Percentiles rank a stretch among this genome's conserved stretches.
Conservation (phyloP, 1,140 invertebrate genomes). For the Littorina saxatilis region DNA sequence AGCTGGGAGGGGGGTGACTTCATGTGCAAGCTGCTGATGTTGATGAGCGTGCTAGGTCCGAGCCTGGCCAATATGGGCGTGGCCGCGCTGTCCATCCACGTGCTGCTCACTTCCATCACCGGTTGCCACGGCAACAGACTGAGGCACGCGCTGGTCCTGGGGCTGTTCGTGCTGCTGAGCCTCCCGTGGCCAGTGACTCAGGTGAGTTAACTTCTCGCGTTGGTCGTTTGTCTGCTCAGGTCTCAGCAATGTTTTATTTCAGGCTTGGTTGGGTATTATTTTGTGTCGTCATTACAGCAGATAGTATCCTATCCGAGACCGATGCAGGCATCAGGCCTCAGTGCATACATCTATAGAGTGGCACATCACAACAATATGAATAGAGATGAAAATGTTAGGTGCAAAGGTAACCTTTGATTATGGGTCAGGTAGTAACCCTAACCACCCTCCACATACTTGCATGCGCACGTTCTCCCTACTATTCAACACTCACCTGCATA, state of each 20-base stretch:
- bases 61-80: slow-evolving; percentile 7
- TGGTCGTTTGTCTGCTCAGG: not conserved
- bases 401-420: no score
- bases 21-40: not conserved
- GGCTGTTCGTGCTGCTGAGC: slow-evolving; percentile 17
- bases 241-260: not conserved
- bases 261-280: not conserved
- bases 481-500: no score
- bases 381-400: no score
- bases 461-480: no score
- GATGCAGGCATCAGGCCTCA: not conserved
- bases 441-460: no score
- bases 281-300: not conserved
- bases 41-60: not conserved
- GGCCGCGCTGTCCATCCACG: slow-evolving; percentile 21
- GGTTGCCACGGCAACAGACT: slow-evolving; percentile 28
- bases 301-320: not conserved
- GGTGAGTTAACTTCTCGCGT: not conserved
- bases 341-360: not conserved
- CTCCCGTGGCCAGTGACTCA: not conserved
- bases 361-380: not conserved
- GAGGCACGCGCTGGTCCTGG: slow-evolving; percentile 9
- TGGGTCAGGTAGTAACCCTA: no score
- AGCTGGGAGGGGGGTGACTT: not conserved
- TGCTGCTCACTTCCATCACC: slow-evolving; percentile 27